Percentiles rank a stretch among this genome's conserved stretches.
These are phyloP conservation scores for Caenorhabditis sp. DNA, from an alignment of 2,888 invertebrate species.

Conservation along the genomic window DNA sequence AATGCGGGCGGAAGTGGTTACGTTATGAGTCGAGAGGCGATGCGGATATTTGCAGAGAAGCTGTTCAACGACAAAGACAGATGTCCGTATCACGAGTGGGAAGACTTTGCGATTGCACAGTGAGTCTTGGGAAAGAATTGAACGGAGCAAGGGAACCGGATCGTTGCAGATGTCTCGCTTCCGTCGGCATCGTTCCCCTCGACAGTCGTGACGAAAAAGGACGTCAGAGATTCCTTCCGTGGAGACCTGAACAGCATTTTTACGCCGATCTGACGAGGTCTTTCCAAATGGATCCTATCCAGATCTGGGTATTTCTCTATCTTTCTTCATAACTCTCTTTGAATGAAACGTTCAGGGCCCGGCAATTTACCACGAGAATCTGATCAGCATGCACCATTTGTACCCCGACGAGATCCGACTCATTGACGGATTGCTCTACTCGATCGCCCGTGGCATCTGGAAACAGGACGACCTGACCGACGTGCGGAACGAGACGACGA, in stretches of 20 bases:
- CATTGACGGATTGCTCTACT: constrained; percentile 67
- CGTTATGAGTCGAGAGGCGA: constrained; percentile 63
- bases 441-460: constrained; percentile 60
- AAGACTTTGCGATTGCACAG: constrained; percentile 67
- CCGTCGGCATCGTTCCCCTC: constrained; percentile 50
- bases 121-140: constrained; percentile 19
- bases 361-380: constrained; percentile 64
- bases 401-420: constrained; percentile 65
- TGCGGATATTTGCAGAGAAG: constrained; percentile 63
- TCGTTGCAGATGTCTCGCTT: constrained; percentile 56
- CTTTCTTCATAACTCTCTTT: background rate
- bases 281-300: constrained; percentile 64
- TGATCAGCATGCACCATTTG: constrained; percentile 67
- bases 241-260: constrained; percentile 68
- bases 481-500: constrained; percentile 35
- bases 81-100: constrained; percentile 71
- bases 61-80: constrained; percentile 56
- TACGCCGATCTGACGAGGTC: constrained; percentile 60
- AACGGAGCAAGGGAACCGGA: background rate
- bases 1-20: constrained; percentile 71
- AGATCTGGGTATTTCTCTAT: constrained; percentile 45
- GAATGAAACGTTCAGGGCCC: constrained; percentile 39
- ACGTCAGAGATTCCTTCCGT: constrained; percentile 68
- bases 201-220: constrained; percentile 63
- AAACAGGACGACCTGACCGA: constrained; percentile 30